Conservation (phyloP, 2,113 vertebrate species). For the Psittacara wagleri region DNA sequence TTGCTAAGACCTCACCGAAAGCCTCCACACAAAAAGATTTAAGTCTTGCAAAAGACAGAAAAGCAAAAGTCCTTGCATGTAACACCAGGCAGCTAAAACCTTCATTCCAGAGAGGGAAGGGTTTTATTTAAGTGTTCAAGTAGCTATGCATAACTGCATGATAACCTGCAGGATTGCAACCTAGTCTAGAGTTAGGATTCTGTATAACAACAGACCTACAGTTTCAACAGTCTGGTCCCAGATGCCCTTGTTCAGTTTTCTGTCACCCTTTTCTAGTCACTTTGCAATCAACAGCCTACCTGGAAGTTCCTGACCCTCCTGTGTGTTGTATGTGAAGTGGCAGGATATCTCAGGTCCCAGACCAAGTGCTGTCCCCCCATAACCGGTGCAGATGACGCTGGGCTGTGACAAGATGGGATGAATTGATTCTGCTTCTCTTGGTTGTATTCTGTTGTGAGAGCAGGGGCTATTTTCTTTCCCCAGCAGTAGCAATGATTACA, state of each 20-base stretch:
- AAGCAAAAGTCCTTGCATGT: background rate
- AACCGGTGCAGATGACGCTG: background rate
- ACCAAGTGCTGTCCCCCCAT: background rate
- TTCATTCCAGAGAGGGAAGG: background rate
- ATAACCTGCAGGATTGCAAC: background rate
- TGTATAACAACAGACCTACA: background rate
- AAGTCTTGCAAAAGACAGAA: background rate
- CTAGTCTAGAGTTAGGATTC: background rate
- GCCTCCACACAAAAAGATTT: background rate
- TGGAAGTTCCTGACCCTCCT: background rate
- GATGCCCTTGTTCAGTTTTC: background rate
- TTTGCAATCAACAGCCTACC: constrained; percentile 32
- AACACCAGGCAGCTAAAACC: background rate
- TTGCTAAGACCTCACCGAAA: background rate
- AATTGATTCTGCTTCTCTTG: background rate
- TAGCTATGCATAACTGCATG: background rate
- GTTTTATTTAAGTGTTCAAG: background rate
- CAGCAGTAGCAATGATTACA: background rate
- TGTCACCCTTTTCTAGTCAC: background rate
- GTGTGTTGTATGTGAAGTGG: background rate
- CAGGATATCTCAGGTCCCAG: background rate
- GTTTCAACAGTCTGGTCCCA: background rate
- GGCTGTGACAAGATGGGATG: background rate
- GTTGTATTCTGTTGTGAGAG: background rate
- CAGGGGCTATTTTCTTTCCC: background rate